Evolutionary conservation across 2,797 vertebrate species (phyloP).

Genomic region (Pampus argenteus): DNA sequence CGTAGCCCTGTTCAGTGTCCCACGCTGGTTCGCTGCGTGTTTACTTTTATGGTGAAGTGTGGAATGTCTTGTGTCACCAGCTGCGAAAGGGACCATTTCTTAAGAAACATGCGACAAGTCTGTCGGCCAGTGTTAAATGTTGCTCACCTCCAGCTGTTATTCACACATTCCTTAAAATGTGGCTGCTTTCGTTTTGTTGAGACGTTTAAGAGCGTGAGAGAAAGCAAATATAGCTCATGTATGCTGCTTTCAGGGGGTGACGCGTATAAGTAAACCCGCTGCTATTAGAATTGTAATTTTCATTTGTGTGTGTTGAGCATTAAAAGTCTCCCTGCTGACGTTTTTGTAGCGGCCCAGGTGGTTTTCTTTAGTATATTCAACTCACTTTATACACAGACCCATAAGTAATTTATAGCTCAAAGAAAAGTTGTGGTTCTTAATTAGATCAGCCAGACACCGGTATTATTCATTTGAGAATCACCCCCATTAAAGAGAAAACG

Average conservation of each 20-base stretch:
- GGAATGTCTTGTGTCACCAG: slow-evolving; percentile 68
- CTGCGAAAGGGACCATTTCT: slow-evolving; percentile 44
- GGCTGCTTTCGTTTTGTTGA: slow-evolving; percentile 44
- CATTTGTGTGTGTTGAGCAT: background rate
- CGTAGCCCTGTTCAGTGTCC: slow-evolving; percentile 34
- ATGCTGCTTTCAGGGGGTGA: background rate
- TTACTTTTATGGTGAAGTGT: slow-evolving; percentile 66
- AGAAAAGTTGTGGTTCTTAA: slow-evolving; percentile 44
- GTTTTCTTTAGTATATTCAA: background rate
- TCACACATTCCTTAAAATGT: slow-evolving; percentile 15
- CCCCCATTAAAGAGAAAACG: slow-evolving; percentile 68
- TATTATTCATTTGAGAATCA: slow-evolving; percentile 67
- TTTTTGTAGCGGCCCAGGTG: background rate
- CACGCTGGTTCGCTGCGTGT: slow-evolving; percentile 45
- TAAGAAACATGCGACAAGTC: slow-evolving; percentile 36
- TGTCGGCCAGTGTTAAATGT: slow-evolving; percentile 54
- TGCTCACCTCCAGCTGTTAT: slow-evolving; percentile 54
- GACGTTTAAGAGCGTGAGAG: background rate
- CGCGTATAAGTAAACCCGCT: background rate
- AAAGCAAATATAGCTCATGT: background rate
- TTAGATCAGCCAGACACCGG: slow-evolving; percentile 40
- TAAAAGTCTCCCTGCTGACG: background rate
- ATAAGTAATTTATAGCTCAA: slow-evolving; percentile 13
- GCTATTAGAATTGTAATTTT: background rate
- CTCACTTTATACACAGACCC: slow-evolving; percentile 7